A percentile compares a stretch with the other conserved stretches of the same genome.
Conservation (phyloP, 2,797 vertebrate genomes). For the Acomys russatus region DNA sequence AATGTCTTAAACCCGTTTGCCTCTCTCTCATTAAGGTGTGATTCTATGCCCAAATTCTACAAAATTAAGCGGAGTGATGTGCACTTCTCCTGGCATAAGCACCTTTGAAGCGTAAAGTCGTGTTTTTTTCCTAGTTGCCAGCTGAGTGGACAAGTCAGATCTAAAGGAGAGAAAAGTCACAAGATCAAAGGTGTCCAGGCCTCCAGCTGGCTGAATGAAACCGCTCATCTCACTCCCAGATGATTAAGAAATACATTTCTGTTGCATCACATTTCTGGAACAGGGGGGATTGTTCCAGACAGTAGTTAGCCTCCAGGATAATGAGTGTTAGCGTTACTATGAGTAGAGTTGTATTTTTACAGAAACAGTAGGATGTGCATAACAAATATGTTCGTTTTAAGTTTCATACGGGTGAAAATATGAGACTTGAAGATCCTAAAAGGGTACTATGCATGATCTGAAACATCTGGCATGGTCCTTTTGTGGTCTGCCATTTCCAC, state of each 20-base stretch:
- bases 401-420: constrained; percentile 39
- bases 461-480: not conserved
- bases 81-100: not conserved
- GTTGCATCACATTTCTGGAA: not conserved
- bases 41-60: not conserved
- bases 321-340: not conserved
- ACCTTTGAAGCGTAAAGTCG: not conserved
- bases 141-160: not conserved
- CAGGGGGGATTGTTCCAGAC: not conserved
- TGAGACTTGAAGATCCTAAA: not conserved
- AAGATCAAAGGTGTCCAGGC: not conserved
- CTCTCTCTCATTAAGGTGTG: not conserved
- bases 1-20: not conserved
- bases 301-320: not conserved
- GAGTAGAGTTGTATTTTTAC: not conserved
- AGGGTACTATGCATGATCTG: not conserved
- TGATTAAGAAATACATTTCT: constrained; percentile 28
- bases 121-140: not conserved
- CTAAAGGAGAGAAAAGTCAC: not conserved
- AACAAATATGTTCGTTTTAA: constrained; percentile 9
- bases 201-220: not conserved
- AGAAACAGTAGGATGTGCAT: not conserved
- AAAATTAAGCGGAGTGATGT: not conserved
- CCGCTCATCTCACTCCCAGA: not conserved
- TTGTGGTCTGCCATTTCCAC: not conserved